These are phyloP conservation scores for Muraenolepis orangiensis DNA, from an alignment of 2,797 vertebrate species.

Conservation along the genomic window DNA sequence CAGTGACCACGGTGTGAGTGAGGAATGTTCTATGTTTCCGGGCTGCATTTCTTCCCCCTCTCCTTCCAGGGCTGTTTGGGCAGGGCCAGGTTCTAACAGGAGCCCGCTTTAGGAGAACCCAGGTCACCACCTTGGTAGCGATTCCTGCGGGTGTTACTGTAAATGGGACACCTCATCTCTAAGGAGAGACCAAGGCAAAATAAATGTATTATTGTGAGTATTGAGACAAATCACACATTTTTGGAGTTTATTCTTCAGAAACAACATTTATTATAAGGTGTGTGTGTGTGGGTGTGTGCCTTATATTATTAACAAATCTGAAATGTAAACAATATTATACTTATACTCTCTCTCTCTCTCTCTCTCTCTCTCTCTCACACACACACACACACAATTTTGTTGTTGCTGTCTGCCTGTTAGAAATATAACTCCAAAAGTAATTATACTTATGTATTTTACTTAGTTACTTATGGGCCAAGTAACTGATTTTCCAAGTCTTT, in stretches of 20 bases:
- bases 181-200: neutral
- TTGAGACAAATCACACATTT: neutral
- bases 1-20: neutral
- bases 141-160: neutral
- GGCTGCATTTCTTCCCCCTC: neutral
- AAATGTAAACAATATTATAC: too few relatives aligned
- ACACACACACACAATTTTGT: too few relatives aligned
- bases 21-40: neutral
- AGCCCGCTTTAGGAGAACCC: neutral
- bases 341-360: too few relatives aligned
- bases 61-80: neutral
- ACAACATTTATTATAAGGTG: too few relatives aligned
- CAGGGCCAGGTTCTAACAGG: neutral
- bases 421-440: too few relatives aligned
- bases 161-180: neutral
- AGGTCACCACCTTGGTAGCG: neutral
- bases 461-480: too few relatives aligned
- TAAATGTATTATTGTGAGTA: neutral
- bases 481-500: too few relatives aligned
- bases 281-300: too few relatives aligned
- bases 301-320: too few relatives aligned
- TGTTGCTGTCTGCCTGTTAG: too few relatives aligned
- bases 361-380: too few relatives aligned
- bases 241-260: neutral
- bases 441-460: too few relatives aligned